phyloP scores from a whole-genome alignment of 2,113 vertebrate species.

The Pachypanchax playfairii region DNA sequence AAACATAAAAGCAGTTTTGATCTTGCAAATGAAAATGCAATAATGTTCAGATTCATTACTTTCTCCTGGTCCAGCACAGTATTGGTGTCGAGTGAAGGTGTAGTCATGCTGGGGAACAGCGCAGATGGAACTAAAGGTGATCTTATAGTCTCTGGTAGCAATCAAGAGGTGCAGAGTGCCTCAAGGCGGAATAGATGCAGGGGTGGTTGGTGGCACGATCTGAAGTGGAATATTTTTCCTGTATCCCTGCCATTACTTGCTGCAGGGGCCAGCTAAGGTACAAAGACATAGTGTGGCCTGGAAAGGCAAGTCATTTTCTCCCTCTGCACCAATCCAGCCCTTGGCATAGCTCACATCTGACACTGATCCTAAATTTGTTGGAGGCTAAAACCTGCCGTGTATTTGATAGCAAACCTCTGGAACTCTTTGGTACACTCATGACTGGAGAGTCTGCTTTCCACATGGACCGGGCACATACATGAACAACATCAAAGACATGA shows the following conservation, averaged over 20 bases:
- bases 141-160: conserved; percentile 58
- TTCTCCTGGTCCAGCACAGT: conserved; percentile 29
- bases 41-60: conserved; percentile 44
- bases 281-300: conserved; percentile 60
- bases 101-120: conserved; percentile 29
- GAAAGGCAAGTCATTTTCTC: conserved; percentile 73
- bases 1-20: conserved; percentile 35
- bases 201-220: conserved; percentile 49
- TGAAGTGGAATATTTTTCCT: conserved; percentile 42
- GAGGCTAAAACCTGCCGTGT: conserved; percentile 57
- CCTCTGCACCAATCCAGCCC: conserved; percentile 54
- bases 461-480: conserved; percentile 37
- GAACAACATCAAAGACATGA: conserved; percentile 57
- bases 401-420: conserved; percentile 54
- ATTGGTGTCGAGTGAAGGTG: conserved; percentile 33
- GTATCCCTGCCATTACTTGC: conserved; percentile 57
- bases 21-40: conserved; percentile 58
- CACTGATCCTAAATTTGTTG: conserved; percentile 69
- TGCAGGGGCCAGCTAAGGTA: conserved; percentile 41
- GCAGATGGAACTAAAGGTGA: conserved; percentile 61
- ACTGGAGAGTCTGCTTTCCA: conserved; percentile 26
- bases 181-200: conserved; percentile 45
- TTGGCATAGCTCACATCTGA: conserved; percentile 61
- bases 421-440: conserved; percentile 32
- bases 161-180: conserved; percentile 63